phyloP scores from a whole-genome alignment of 2,113 vertebrate species.

The Malurus elegans region DNA sequence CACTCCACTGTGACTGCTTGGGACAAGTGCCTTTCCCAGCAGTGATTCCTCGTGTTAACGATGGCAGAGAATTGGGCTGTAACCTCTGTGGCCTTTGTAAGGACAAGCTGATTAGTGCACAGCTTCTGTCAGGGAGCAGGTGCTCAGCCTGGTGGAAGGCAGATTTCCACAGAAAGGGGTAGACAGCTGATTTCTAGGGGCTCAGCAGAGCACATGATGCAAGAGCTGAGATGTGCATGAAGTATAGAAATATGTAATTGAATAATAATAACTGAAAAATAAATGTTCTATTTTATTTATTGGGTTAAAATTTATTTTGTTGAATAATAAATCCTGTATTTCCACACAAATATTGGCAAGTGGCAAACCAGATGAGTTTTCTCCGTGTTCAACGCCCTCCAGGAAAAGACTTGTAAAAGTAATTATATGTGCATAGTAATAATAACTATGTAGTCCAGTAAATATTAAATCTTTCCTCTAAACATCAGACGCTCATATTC shows the following conservation, averaged over 20 bases:
- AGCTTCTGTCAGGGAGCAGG: neutral
- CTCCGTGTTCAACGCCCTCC: neutral
- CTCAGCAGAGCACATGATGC: neutral
- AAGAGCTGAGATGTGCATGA: neutral
- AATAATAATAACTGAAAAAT: no score
- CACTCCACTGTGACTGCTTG: neutral
- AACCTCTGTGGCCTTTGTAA: neutral
- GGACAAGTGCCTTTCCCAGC: neutral
- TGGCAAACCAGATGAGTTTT: neutral
- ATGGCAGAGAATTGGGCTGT: neutral
- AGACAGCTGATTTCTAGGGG: neutral
- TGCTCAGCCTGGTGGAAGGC: neutral
- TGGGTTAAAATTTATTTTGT: no score
- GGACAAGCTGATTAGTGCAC: neutral
- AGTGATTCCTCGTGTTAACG: neutral
- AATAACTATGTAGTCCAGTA: neutral
- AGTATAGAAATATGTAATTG: no score
- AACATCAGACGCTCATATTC: neutral
- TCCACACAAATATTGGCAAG: neutral
- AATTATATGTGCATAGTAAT: neutral
- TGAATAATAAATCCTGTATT: neutral
- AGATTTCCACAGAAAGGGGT: neutral
- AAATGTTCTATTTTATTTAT: no score
- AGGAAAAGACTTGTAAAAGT: neutral
- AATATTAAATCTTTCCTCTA: neutral